Evolutionary conservation across 2,888 invertebrate species (phyloP), one percentile per base, ranked within the genome.

Genomic region (Micropterix aruncella): DNA sequence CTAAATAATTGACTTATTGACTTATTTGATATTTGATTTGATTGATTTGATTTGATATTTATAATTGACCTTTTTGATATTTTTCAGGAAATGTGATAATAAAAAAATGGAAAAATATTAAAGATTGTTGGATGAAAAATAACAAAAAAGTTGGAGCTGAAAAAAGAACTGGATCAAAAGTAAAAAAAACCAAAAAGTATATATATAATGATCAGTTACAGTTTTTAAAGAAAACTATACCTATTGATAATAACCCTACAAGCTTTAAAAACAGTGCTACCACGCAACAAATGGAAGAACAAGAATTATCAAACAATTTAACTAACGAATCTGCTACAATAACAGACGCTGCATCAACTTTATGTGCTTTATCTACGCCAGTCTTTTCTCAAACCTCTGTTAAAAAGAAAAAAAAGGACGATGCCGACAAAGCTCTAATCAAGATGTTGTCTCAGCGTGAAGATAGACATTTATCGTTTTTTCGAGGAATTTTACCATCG

Each of bases 261-360:
- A 46, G 46, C 46, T 46, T 48, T 46, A 48, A 37, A 46, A 48
- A 38, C 45, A 45, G n/a, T n/a, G n/a, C n/a, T n/a, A n/a, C n/a
- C n/a, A n/a, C n/a, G n/a, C n/a, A n/a, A n/a, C n/a, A n/a, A n/a
- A n/a, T n/a, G n/a, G n/a, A n/a, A n/a, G n/a, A n/a, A n/a, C n/a
- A n/a, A n/a, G n/a, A n/a, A n/a, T n/a, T n/a, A n/a, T n/a, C n/a
- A n/a, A n/a, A n/a, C n/a, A n/a, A n/a, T n/a, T n/a, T n/a, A n/a
- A 15, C 41, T 47, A 38, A 45, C 44, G 38, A 43, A 47, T 42
- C 45, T 43, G 44, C 42, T 45, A 47, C 44, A 41, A 41, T 38
- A 37, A 19, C 38, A 41, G 44, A 44, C 40, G 44, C 47, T 40
- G 44, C 44, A 44, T 47, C 47, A 44, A 40, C 42, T 41, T 37